Conservation (phyloP, 2,888 invertebrate genomes). For the Tiphia femorata region DNA sequence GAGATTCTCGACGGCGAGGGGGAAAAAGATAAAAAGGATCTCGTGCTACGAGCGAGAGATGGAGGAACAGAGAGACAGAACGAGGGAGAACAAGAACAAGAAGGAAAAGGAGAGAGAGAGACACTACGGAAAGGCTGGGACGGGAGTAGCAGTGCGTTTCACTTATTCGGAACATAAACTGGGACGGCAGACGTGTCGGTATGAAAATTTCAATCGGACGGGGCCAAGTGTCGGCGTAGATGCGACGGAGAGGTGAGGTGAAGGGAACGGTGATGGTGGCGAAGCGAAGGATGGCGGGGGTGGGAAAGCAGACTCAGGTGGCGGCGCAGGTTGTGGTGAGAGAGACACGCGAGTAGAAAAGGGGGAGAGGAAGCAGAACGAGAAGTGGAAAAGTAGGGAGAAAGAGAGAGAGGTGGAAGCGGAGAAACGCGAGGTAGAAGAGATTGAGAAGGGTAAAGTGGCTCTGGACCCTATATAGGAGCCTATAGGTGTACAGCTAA, state of each 20-base stretch:
- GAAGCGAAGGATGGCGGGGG: constrained; percentile 25
- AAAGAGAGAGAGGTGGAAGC: constrained; percentile 3
- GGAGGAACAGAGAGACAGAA: not conserved
- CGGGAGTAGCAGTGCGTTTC: constrained; percentile 30
- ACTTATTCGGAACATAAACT: constrained; percentile 51
- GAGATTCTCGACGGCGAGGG: too few relatives aligned
- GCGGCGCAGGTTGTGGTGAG: constrained; percentile 39
- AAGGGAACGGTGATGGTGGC: constrained; percentile 25
- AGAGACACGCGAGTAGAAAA: constrained; percentile 16
- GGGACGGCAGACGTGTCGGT: constrained; percentile 55
- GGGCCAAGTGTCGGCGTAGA: constrained; percentile 43
- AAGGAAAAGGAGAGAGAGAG: constrained; percentile 1
- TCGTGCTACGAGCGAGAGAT: not conserved
- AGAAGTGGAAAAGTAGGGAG: constrained; percentile 1
- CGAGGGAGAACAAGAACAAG: constrained; percentile 6
- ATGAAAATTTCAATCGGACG: constrained; percentile 63
- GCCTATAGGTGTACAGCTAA: not conserved
- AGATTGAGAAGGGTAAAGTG: constrained; percentile 40
- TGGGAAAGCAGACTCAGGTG: constrained; percentile 9
- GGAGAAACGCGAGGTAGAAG: not conserved
- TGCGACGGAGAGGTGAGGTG: constrained; percentile 17
- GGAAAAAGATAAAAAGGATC: too few relatives aligned
- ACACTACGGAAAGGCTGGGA: not conserved
- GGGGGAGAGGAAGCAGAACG: constrained; percentile 22
- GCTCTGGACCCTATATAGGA: constrained; percentile 36